phyloP scores from a whole-genome alignment of 1,140 invertebrate genomes.

The Elymnias hypermnestra region DNA sequence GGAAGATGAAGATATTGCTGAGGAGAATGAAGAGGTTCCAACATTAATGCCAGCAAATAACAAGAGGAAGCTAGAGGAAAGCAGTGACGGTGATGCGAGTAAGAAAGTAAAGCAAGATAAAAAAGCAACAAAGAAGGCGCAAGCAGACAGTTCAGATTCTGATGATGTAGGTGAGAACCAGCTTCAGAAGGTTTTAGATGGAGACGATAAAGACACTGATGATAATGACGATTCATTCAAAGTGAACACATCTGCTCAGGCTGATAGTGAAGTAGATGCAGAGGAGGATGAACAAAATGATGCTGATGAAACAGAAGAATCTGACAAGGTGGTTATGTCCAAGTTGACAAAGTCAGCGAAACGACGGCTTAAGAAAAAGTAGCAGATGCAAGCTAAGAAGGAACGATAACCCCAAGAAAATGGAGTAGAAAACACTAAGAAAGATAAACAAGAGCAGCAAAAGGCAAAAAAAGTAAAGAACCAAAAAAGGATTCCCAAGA shows the following conservation, averaged over 20 bases:
- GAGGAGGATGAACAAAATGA: constrained; percentile 70
- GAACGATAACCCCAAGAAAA: constrained; percentile 52
- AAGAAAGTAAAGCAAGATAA: constrained; percentile 68
- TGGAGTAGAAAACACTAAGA: constrained; percentile 58
- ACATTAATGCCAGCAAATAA: constrained; percentile 45
- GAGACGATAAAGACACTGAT: constrained; percentile 70
- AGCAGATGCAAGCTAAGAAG: constrained; percentile 44
- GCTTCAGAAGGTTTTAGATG: constrained; percentile 60
- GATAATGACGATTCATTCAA: constrained; percentile 74
- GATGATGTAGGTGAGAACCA: constrained; percentile 54
- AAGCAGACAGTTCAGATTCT: constrained; percentile 46
- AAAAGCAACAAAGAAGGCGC: constrained; percentile 44
- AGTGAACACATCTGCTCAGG: too few species aligned
- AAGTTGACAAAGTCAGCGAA: constrained; percentile 52
- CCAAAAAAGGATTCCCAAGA: constrained; percentile 58
- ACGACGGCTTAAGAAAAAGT: constrained; percentile 49
- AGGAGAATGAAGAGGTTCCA: too few species aligned
- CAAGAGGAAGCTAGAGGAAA: constrained; percentile 61
- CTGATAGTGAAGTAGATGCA: constrained; percentile 40
- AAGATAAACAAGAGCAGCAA: constrained; percentile 55
- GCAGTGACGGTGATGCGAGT: constrained; percentile 39
- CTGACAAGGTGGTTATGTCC: constrained; percentile 46
- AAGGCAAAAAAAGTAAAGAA: constrained; percentile 73
- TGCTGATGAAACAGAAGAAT: constrained; percentile 60
- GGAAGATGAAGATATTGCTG: too few species aligned